A percentile compares a stretch with the other conserved stretches of the same genome.
Conservation (phyloP, 2,888 invertebrate genomes). For the Euphydryas editha region DNA sequence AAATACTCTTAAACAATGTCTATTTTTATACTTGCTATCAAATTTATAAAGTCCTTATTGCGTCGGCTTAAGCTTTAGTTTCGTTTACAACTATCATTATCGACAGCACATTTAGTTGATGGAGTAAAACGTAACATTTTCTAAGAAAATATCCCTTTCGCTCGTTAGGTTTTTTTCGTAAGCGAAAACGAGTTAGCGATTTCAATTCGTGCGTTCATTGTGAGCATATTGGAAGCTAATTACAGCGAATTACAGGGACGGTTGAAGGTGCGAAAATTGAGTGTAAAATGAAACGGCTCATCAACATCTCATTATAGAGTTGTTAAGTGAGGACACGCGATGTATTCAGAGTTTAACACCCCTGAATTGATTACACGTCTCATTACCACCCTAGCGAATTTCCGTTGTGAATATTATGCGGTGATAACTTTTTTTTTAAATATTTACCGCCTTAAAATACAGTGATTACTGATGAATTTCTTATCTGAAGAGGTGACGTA, state of each 20-base stretch:
- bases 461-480: neutral
- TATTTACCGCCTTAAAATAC: neutral
- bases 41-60: constrained; percentile 11
- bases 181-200: constrained; percentile 36
- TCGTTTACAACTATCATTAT: constrained; percentile 6
- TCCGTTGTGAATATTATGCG: constrained; percentile 17
- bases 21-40: constrained; percentile 8
- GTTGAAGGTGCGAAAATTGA: constrained; percentile 72
- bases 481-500: neutral
- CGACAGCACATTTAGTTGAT: constrained; percentile 13
- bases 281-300: constrained; percentile 63
- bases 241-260: constrained; percentile 66
- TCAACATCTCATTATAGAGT: constrained; percentile 51
- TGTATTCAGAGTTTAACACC: constrained; percentile 41
- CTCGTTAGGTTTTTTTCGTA: constrained; percentile 29
- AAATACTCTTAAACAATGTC: constrained; percentile 34
- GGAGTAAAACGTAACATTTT: constrained; percentile 39
- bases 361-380: constrained; percentile 37
- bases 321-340: constrained; percentile 46
- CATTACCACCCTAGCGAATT: constrained; percentile 36
- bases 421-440: constrained; percentile 1
- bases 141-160: constrained; percentile 36
- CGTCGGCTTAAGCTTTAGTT: constrained; percentile 26
- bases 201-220: constrained; percentile 41
- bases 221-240: constrained; percentile 54